A percentile compares a stretch with the other conserved stretches of the same genome.
phyloP scores from a whole-genome alignment of 30 jellyfish, hydroid and myxozoan genomes.

The Sanderia malayensis region DNA sequence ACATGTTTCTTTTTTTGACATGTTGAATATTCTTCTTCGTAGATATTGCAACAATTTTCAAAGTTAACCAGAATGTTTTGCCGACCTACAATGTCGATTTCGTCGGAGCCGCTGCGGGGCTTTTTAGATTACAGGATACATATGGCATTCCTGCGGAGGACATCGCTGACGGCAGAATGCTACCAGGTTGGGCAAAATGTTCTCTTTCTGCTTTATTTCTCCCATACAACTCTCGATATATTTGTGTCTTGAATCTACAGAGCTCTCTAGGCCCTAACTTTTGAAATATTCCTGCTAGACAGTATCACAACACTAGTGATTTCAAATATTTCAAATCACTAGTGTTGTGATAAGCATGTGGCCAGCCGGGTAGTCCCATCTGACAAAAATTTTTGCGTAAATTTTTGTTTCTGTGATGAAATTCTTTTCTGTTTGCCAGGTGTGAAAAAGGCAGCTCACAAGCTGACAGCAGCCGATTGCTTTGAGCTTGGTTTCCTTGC shows the following conservation, averaged over 20 bases:
- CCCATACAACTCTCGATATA: too few relatives aligned
- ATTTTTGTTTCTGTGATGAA: neutral
- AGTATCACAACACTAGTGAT: too few relatives aligned
- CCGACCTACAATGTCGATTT: constrained; percentile 83
- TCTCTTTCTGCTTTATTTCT: too few relatives aligned
- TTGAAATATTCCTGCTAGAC: too few relatives aligned
- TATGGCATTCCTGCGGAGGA: constrained; percentile 75
- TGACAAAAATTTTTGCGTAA: too few relatives aligned
- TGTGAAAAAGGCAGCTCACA: constrained; percentile 57
- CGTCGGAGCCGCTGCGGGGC: constrained; percentile 91
- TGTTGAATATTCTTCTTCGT: too few relatives aligned
- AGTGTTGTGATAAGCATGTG: too few relatives aligned
- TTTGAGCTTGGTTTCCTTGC: constrained; percentile 77
- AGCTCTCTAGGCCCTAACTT: too few relatives aligned
- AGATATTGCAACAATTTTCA: constrained; percentile 65
- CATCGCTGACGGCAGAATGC: constrained; percentile 80
- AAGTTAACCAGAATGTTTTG: constrained; percentile 31
- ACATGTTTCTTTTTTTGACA: too few relatives aligned
- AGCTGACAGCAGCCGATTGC: constrained; percentile 85
- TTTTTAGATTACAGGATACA: constrained; percentile 88
- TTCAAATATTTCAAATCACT: too few relatives aligned
- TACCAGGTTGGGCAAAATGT: constrained; percentile 78
- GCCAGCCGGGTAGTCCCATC: too few relatives aligned
- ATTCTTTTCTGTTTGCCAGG: constrained; percentile 46
- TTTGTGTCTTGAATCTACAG: too few relatives aligned